Evolutionary conservation across 2,888 invertebrate genomes (phyloP).

Genomic region (Melipona bicolor): DNA sequence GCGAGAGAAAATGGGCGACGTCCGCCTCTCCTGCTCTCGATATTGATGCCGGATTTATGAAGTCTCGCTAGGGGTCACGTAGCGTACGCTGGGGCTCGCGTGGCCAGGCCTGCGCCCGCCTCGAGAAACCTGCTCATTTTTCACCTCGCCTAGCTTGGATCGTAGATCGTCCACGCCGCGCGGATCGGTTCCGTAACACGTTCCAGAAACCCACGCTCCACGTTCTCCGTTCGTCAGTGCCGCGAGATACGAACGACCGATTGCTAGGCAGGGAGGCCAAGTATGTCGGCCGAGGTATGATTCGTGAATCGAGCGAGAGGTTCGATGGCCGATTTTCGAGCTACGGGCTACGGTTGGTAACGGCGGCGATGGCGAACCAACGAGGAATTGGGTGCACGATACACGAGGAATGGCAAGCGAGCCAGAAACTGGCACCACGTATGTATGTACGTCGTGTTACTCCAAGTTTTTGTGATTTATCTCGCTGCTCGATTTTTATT

Average conservation of each 20-base stretch:
- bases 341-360: conserved; percentile 28
- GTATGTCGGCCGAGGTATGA: conserved; percentile 59
- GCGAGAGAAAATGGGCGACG: conserved; percentile 51
- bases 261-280: conserved; percentile 38
- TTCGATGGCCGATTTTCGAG: conserved; percentile 52
- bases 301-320: background rate
- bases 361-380: conserved; percentile 15
- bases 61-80: conserved; percentile 74
- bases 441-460: no score
- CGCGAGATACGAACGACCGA: conserved; percentile 49
- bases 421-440: no score
- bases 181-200: conserved; percentile 63
- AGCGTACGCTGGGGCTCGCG: conserved; percentile 59
- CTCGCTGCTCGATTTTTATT: no score
- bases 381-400: conserved; percentile 34
- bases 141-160: conserved; percentile 43
- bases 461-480: no score
- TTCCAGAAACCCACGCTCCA: conserved; percentile 42
- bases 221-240: conserved; percentile 60
- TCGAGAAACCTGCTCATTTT: conserved; percentile 63
- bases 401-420: conserved; percentile 37
- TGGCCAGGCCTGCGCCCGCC: conserved; percentile 25
- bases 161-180: conserved; percentile 63
- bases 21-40: conserved; percentile 57
- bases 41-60: conserved; percentile 78